Percentiles rank a stretch among this genome's conserved stretches.
Evolutionary conservation across 2,888 invertebrate species (phyloP).

Genomic region (Lasioglossum lativentre): DNA sequence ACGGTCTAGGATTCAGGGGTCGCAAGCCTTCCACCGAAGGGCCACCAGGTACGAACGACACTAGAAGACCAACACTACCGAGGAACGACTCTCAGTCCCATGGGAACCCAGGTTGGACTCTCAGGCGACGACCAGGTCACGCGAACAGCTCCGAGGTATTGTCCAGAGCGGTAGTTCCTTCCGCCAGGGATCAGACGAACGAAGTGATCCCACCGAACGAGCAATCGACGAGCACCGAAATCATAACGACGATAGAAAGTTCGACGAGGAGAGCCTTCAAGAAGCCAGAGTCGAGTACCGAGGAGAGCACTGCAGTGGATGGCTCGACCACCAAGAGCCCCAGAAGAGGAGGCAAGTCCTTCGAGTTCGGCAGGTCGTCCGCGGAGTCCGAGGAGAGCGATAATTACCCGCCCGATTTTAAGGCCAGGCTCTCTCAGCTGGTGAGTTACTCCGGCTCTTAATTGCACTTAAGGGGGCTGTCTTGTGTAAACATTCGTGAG

Average conservation of each 20-base stretch:
- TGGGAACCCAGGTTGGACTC: constrained; percentile 79
- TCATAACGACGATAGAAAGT: constrained; percentile 39
- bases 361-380: constrained; percentile 52
- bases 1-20: constrained; percentile 80
- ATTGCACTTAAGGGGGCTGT: neutral
- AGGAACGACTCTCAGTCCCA: constrained; percentile 56
- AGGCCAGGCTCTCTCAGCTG: constrained; percentile 80
- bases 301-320: constrained; percentile 43
- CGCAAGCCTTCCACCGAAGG: constrained; percentile 69
- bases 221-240: constrained; percentile 47
- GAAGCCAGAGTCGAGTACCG: constrained; percentile 54
- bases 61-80: neutral
- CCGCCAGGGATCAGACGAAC: constrained; percentile 64
- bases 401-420: constrained; percentile 82
- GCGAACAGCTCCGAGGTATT: constrained; percentile 39
- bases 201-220: constrained; percentile 70
- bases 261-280: constrained; percentile 60
- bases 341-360: constrained; percentile 75
- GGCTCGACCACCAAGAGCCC: constrained; percentile 45
- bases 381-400: constrained; percentile 74
- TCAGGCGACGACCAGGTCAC: constrained; percentile 75
- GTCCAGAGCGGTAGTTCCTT: constrained; percentile 29
- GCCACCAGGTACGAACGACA: constrained; percentile 20
- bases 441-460: constrained; percentile 69
- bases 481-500: neutral